phyloP scores from a whole-genome alignment of 2,797 vertebrate species.

The Sebastes diploproa region DNA sequence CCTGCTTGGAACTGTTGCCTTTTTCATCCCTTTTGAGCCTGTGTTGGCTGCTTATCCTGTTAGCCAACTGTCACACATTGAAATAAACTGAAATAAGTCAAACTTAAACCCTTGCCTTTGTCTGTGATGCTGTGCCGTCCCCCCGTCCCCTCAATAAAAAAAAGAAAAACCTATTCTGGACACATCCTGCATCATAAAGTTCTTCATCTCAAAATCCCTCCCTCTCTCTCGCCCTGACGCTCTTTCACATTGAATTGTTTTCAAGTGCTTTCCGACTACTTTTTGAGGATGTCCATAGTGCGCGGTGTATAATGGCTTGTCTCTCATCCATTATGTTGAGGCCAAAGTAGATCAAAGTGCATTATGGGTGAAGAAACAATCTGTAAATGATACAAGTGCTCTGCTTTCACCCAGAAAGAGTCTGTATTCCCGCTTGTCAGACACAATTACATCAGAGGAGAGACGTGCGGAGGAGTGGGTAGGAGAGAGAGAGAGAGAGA shows the following conservation, averaged over 20 bases:
- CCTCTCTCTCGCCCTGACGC: no score
- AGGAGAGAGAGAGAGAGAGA: background rate
- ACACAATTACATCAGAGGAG: conserved; percentile 26
- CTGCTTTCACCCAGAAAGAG: conserved; percentile 38
- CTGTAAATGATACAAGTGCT: conserved; percentile 46
- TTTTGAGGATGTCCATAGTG: background rate
- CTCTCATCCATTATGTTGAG: conserved; percentile 26
- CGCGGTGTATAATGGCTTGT: conserved; percentile 8
- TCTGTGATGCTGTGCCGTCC: no score
- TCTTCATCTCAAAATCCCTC: background rate
- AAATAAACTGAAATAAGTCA: background rate
- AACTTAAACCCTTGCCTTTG: background rate
- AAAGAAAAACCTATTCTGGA: no score
- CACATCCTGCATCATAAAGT: no score
- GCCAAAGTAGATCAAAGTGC: conserved; percentile 40
- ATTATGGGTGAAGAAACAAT: conserved; percentile 44
- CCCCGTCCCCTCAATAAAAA: no score
- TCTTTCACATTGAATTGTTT: no score
- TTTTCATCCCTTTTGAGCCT: background rate
- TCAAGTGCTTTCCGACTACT: no score
- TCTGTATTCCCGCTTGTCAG: conserved; percentile 17
- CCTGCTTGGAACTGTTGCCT: background rate
- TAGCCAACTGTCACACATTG: background rate
- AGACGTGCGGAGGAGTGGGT: background rate
- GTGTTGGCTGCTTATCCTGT: background rate